Percentiles rank a stretch among this genome's conserved stretches.
Evolutionary conservation across 2,888 invertebrate species (phyloP).

Genomic region (Galeruca laticollis): DNA sequence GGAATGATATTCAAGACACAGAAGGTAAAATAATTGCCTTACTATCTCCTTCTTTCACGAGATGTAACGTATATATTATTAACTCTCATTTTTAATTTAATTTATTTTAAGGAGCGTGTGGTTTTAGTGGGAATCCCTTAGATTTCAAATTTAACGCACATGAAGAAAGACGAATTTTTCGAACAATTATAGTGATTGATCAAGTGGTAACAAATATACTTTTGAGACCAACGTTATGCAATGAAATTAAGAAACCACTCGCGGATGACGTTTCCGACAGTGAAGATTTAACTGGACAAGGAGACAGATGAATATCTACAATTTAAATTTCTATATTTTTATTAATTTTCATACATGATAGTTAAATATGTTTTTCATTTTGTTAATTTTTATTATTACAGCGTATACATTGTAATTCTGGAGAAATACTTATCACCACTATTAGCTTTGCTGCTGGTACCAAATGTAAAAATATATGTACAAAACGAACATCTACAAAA

Average conservation of each 20-base stretch:
- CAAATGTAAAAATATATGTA: no score
- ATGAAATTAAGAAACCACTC: slow-evolving; percentile 41
- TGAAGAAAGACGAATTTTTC: slow-evolving; percentile 49
- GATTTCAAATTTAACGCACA: slow-evolving; percentile 47
- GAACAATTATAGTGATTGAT: slow-evolving; percentile 47
- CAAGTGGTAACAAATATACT: slow-evolving; percentile 46
- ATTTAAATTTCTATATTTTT: background rate
- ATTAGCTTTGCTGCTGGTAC: no score
- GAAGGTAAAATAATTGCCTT: slow-evolving; percentile 42
- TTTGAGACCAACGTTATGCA: slow-evolving; percentile 41
- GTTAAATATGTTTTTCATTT: background rate
- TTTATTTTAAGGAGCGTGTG: slow-evolving; percentile 51
- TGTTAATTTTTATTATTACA: no score
- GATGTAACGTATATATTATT: background rate
- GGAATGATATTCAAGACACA: slow-evolving; percentile 49
- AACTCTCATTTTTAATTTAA: background rate
- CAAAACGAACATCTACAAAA: no score
- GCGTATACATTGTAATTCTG: no score
- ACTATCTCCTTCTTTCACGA: background rate
- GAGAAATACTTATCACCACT: no score
- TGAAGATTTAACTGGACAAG: slow-evolving; percentile 31
- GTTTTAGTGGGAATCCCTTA: slow-evolving; percentile 50
- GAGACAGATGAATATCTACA: slow-evolving; percentile 24
- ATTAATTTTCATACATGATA: background rate
- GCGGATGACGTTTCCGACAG: background rate